Evolutionary conservation across 1,140 invertebrate species (phyloP).

Genomic region (Drosophila varians): DNA sequence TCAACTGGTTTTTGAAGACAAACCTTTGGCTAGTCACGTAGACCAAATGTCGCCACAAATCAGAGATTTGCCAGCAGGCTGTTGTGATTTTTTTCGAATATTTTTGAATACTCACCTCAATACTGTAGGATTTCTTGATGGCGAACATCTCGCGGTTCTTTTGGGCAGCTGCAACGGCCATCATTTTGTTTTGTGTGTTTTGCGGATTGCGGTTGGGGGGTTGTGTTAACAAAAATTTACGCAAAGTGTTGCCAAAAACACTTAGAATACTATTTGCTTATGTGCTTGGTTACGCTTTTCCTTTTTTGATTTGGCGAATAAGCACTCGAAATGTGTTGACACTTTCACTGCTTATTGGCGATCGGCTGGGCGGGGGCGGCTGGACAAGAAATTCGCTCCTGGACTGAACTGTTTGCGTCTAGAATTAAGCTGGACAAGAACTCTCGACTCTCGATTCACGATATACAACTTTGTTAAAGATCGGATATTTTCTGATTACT

Average conservation of each 20-base stretch:
- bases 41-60: conserved; percentile 37
- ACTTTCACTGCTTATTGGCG: conserved; percentile 82
- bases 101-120: conserved; percentile 90
- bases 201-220: conserved; percentile 29
- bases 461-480: conserved; percentile 31
- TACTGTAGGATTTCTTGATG: conserved; percentile 98
- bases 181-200: conserved; percentile 85
- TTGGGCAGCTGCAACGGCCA: conserved; percentile 94
- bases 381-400: conserved; percentile 51
- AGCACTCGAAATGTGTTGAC: conserved; percentile 79
- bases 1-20: conserved; percentile 25
- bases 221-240: conserved; percentile 70
- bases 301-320: conserved; percentile 59
- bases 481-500: background rate
- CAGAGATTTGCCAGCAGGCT: background rate
- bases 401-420: conserved; percentile 74
- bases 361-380: conserved; percentile 17
- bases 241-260: conserved; percentile 63
- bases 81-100: background rate
- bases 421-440: conserved; percentile 76
- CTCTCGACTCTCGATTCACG: conserved; percentile 23
- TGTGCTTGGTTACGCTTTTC: conserved; percentile 36
- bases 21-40: conserved; percentile 71
- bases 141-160: conserved; percentile 97
- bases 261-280: conserved; percentile 75